Conservation (phyloP, 2,113 vertebrate genomes). For the Amblyornis subalaris region DNA sequence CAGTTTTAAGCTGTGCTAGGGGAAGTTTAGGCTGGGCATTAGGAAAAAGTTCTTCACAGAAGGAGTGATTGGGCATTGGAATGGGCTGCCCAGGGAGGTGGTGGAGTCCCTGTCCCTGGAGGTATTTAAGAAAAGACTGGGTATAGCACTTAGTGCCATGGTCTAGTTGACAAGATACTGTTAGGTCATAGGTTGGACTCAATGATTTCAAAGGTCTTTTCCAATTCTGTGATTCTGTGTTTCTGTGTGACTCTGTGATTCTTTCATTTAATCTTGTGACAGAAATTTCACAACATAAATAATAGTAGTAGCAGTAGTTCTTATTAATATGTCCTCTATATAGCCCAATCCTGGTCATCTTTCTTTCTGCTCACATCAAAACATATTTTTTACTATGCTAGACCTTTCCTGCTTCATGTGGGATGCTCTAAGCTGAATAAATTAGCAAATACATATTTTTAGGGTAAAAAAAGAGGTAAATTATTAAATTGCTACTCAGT, state of each 20-base stretch:
- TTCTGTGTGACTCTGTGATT: background rate
- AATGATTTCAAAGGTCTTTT: too few species aligned
- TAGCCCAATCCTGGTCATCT: background rate
- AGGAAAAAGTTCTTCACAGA: too few species aligned
- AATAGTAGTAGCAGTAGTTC: background rate
- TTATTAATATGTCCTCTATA: background rate
- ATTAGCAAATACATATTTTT: background rate
- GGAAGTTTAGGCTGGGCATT: too few species aligned
- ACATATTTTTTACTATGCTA: background rate
- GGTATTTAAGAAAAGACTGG: too few species aligned
- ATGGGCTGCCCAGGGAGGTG: too few species aligned
- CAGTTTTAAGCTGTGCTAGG: too few species aligned
- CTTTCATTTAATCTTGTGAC: background rate
- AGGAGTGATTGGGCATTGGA: too few species aligned
- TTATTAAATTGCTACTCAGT: background rate
- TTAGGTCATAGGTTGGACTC: too few species aligned
- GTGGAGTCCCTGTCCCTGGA: too few species aligned
- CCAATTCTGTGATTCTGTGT: too few species aligned
- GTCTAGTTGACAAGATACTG: too few species aligned
- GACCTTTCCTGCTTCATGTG: background rate
- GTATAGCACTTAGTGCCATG: too few species aligned
- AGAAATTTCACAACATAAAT: background rate
- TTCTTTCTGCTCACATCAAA: background rate
- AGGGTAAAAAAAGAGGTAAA: background rate
- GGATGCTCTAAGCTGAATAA: background rate